Percentiles rank a stretch among this genome's conserved stretches.
phyloP scores from a whole-genome alignment of 2,797 vertebrate species.

The Tympanoctomys barrerae region DNA sequence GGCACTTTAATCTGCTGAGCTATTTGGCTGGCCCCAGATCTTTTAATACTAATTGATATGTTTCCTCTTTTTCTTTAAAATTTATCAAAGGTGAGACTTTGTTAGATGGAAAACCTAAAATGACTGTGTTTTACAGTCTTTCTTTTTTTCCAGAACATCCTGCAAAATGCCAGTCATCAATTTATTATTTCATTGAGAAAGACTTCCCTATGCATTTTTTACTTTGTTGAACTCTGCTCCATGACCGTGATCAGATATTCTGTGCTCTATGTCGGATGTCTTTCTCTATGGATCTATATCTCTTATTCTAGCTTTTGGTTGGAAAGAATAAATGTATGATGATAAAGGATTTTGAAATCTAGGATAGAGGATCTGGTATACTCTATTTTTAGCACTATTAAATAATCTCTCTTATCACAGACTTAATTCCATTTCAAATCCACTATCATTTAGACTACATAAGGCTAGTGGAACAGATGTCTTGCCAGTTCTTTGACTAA shows the following conservation, averaged over 20 bases:
- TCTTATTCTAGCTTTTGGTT: not conserved
- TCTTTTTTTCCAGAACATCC: not conserved
- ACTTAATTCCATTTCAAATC: conserved; percentile 37
- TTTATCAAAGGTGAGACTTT: conserved; percentile 19
- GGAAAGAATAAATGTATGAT: conserved; percentile 25
- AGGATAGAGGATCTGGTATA: not conserved
- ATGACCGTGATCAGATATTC: not conserved
- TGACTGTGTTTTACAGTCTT: conserved; percentile 28
- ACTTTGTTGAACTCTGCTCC: conserved; percentile 19
- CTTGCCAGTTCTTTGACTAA: conserved; percentile 50
- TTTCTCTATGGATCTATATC: not conserved
- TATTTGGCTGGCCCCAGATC: not conserved
- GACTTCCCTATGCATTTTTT: not conserved
- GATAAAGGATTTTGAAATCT: conserved; percentile 21
- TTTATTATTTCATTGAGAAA: not conserved
- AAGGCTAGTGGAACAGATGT: not conserved
- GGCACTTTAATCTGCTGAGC: too few species aligned
- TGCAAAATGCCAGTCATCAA: not conserved
- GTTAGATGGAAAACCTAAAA: not conserved
- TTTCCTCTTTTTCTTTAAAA: conserved; percentile 42
- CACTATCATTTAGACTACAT: not conserved
- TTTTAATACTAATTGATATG: conserved; percentile 50
- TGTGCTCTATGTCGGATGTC: not conserved
- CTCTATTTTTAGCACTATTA: not conserved
- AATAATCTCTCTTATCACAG: not conserved